phyloP scores from a whole-genome alignment of 2,888 invertebrate genomes.

The Desoria tigrina region DNA sequence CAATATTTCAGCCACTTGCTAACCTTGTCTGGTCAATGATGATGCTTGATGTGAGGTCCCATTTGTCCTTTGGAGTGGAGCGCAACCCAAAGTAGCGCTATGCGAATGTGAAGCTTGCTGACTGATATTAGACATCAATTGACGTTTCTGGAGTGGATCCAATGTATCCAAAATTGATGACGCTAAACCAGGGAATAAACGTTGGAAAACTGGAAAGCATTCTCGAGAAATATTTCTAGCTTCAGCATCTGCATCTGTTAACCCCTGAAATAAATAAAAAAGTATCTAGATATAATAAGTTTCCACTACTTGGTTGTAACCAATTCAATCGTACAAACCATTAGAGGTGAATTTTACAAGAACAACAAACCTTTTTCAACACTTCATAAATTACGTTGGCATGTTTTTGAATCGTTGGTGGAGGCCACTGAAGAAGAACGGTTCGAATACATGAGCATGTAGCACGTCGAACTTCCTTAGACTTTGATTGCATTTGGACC shows the following conservation, averaged over 20 bases:
- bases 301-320: too few species aligned
- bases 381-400: conserved; percentile 76
- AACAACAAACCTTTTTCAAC: conserved; percentile 68
- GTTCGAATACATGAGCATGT: conserved; percentile 80
- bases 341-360: background rate
- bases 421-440: conserved; percentile 84
- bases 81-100: conserved; percentile 49
- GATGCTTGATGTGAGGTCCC: conserved; percentile 48
- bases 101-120: conserved; percentile 26
- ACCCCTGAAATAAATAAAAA: conserved; percentile 64
- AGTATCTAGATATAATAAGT: too few species aligned
- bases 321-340: background rate
- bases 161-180: conserved; percentile 79
- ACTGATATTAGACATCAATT: conserved; percentile 58
- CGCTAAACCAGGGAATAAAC: conserved; percentile 78
- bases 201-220: conserved; percentile 44
- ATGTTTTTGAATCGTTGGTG: conserved; percentile 78
- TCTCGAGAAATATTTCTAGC: conserved; percentile 75
- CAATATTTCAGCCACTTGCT: background rate
- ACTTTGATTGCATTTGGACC: conserved; percentile 77
- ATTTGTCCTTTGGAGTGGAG: conserved; percentile 42
- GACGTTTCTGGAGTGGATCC: conserved; percentile 74
- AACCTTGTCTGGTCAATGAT: conserved; percentile 53
- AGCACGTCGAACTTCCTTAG: conserved; percentile 81
- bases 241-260: conserved; percentile 89